These are phyloP conservation scores for Plecturocebus donacophilus DNA, from an alignment of 2,113 vertebrate genomes.

Conservation along the genomic window DNA sequence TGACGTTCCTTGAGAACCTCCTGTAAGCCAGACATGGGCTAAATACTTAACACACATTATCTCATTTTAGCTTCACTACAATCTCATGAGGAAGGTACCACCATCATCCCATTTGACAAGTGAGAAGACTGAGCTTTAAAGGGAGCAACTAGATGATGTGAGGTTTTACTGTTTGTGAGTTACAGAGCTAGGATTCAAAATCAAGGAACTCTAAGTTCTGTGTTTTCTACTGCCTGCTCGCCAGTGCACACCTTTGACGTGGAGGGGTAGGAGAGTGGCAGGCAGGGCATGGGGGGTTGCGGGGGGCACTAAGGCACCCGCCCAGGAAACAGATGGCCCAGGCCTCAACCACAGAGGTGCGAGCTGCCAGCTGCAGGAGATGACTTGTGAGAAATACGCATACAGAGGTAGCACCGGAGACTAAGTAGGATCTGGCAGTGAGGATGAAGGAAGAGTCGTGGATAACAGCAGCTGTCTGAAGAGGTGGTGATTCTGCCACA, in stretches of 20 bases:
- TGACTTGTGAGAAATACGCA: neutral
- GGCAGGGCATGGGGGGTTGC: accelerated
- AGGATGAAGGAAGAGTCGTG: neutral
- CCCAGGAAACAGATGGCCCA: neutral
- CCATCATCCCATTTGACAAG: neutral
- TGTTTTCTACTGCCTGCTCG: neutral
- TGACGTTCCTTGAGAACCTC: neutral
- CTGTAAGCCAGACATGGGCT: neutral
- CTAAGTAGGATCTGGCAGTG: accelerated
- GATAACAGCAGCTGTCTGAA: neutral
- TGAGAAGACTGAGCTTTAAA: neutral
- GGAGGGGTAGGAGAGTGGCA: no score
- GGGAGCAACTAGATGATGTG: neutral
- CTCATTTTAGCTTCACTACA: neutral
- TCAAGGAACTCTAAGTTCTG: neutral
- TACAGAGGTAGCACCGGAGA: neutral
- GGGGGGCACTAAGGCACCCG: neutral
- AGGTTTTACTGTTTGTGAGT: neutral
- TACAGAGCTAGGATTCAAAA: neutral
- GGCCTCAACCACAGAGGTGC: neutral
- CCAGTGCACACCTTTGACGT: accelerated
- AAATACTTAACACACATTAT: neutral
- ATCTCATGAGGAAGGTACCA: neutral
- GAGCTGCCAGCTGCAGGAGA: neutral
- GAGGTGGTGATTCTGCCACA: neutral